A percentile compares a stretch with the other conserved stretches of the same genome.
phyloP scores from a whole-genome alignment of 2,113 vertebrate genomes.

The Arizona elegans region DNA sequence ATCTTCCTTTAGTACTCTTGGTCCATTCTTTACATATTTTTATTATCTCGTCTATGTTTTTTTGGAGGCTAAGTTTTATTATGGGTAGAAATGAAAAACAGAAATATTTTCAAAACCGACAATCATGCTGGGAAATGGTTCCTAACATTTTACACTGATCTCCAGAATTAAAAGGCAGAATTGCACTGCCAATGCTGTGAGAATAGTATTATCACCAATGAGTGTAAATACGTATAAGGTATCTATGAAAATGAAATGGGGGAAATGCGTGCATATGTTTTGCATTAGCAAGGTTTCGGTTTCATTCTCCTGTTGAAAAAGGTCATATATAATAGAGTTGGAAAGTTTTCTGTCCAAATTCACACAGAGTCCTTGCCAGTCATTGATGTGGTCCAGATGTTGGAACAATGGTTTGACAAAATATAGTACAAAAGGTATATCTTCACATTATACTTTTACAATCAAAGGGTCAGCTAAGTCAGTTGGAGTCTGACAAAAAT shows the following conservation, averaged over 20 bases:
- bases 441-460: neutral
- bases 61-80: slow-evolving; percentile 28
- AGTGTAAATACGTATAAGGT: neutral
- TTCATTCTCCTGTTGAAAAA: neutral
- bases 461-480: neutral
- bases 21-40: slow-evolving; percentile 26
- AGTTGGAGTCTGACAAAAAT: neutral
- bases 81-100: neutral
- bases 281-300: neutral
- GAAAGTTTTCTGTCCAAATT: neutral
- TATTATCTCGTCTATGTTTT: neutral
- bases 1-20: slow-evolving; percentile 22
- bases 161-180: neutral
- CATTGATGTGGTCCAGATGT: neutral
- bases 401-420: neutral
- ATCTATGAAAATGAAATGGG: neutral
- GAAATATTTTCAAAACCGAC: neutral
- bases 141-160: accelerated
- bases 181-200: neutral
- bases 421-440: neutral
- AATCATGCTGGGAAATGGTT: neutral
- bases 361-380: neutral
- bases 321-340: too few species aligned
- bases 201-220: neutral
- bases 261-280: neutral